Base-by-base conservation (phyloP, 2,113 vertebrate species). In the Ictidomys tridecemlineatus region DNA sequence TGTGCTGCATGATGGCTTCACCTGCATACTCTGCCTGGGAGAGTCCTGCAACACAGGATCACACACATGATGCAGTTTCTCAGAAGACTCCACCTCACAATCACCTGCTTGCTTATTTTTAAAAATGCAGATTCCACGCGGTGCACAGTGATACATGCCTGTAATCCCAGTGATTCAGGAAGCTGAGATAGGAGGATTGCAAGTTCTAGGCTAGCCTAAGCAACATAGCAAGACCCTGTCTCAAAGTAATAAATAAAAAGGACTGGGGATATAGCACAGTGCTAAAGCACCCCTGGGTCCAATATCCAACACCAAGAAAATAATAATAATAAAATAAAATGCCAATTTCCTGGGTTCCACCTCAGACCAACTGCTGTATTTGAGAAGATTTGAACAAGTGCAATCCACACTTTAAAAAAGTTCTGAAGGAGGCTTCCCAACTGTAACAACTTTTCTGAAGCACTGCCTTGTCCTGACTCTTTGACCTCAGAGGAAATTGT, bases 1-100 rank as follows among this genome's bases (percentile, higher is more conserved):
- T 4, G 2, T 3, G 24, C 39, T 6, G 0, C 1, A 6, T 14
- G 16, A 48, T 10, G 14, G n/a, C 30, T 39, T 83, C 48, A 1
- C 8, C 30, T 30, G 32, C 0, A 6, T 1, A 5, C 4, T 3
- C 48, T 4, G 0, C 37, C 63, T 0, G 65, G 9, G 11, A 56
- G 45, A 63, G 48, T 37, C 79, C 56, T 3, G 0, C 42, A 53
- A 39, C 32, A 6, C 63, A 3, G 20, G 69, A 24, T n/a, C 28
- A 2, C 83, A 79, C 8, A 16, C 39, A 2, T 22, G 5, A 0
- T 9, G 11, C 32, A 5, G 2, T 53, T 56, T 70, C 73, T 72
- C 85, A 34, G 65, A 4, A 8, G 58, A 20, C 45, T 4, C 92
- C 17, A 45, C 4, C 4, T 56, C 39, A 26, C 48, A 37, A 2